phyloP scores from a whole-genome alignment of 2,797 vertebrate genomes.

The Phalanger gymnotis region DNA sequence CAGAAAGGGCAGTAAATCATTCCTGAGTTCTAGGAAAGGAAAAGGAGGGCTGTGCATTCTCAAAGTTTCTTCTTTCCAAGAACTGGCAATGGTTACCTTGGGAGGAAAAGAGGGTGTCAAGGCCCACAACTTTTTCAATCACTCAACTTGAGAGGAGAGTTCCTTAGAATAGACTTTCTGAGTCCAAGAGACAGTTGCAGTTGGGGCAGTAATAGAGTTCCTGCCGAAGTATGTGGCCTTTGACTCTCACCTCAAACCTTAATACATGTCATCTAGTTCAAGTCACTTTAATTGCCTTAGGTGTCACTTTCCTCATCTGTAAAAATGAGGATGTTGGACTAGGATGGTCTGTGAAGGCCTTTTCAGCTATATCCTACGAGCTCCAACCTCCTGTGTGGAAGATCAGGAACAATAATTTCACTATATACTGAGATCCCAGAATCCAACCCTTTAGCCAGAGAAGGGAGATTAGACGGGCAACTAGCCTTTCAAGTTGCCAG shows the following conservation, averaged over 20 bases:
- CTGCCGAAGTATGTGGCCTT: not conserved
- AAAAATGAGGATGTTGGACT: not conserved
- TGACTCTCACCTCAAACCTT: not conserved
- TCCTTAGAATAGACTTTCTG: not conserved
- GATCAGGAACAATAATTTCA: not conserved
- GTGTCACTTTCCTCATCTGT: not conserved
- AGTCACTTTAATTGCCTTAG: not conserved
- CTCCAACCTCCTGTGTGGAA: not conserved
- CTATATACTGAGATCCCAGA: not conserved
- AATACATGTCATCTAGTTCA: not conserved
- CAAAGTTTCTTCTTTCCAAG: not conserved
- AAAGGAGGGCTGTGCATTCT: not conserved
- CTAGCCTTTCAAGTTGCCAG: not conserved
- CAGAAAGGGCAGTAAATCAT: not conserved
- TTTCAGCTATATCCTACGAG: not conserved
- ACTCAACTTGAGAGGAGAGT: not conserved
- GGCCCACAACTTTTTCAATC: not conserved
- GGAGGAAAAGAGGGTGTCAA: not conserved
- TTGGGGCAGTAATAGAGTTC: not conserved
- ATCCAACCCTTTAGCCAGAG: not conserved
- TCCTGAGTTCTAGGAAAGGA: not conserved
- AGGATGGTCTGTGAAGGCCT: not conserved
- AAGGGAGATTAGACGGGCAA: not conserved
- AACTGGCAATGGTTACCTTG: not conserved
- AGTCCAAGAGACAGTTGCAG: not conserved